Base-by-base conservation (phyloP, 2,113 vertebrate genomes). In the Gambusia affinis region DNA sequence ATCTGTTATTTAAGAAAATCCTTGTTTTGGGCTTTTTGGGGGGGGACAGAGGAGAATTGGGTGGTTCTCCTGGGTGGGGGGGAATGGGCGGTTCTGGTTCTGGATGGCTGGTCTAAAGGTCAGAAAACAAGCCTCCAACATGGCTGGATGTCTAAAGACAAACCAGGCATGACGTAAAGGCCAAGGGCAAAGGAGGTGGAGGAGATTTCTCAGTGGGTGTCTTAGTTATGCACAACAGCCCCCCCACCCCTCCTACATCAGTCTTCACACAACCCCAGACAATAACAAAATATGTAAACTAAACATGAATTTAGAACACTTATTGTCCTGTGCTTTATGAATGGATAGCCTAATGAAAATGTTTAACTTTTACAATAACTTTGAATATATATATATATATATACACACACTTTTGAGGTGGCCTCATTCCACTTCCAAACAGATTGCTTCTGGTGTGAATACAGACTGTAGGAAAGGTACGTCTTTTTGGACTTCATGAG, bases 101-200 rank as follows among this genome's bases (percentile, higher is more conserved):
- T 27, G 24, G 73, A 64, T 75, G 69, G 60, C 17, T 76, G 73
- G 60, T 69, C 51, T 66, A 82, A 84, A 82, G 87, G 77, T 82
- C 75, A 54, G 67, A 69, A 69, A 72, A 71, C 72, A 75, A 66
- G 70, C 75, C 77, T 75, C 71, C 68, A 73, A 76, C 73, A 75
- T 68, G 19, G 31, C 65, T 60, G 67, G 70, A 68, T 82, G 69
- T 78, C 76, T 82, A 33, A 69, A 78, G 82, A 85, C 75, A 78
- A 86, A 86, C 73, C 79, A 86, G 76, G 69, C 76, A 64, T 82
- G 82, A 75, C 72, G 37, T 78, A 72, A 82, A 88, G 82, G 79
- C 71, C 79, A 81, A 82, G 65, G 76, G 66, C 60, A 4, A 62
- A 64, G 57, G 1, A 73, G 47, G 69, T 54, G 35, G 54, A 42